A percentile compares a stretch with the other conserved stretches of the same genome.
Conservation (phyloP, 2,888 invertebrate genomes). For the Lamellibrachia columna region DNA sequence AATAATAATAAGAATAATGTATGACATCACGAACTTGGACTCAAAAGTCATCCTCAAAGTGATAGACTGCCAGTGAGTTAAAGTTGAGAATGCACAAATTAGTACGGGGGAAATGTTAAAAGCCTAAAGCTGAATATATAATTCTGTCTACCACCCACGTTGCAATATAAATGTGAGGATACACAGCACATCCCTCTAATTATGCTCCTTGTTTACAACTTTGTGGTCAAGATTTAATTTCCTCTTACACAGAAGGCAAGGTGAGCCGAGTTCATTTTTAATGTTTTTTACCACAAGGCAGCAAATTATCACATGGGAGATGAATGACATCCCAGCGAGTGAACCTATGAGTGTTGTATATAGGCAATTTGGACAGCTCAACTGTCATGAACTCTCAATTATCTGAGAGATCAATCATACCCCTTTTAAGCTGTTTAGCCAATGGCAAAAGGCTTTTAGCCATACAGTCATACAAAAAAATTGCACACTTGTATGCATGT, state of each 20-base stretch:
- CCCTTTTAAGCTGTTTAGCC: slow-evolving; percentile 16
- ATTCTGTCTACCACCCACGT: background rate
- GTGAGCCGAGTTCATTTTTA: background rate
- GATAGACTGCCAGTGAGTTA: background rate
- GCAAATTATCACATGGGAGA: slow-evolving; percentile 16
- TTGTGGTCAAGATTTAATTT: background rate
- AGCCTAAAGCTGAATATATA: background rate
- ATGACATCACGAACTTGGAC: no score
- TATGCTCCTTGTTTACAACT: slow-evolving; percentile 1
- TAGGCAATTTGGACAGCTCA: background rate
- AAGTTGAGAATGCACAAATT: background rate
- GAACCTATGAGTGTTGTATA: background rate
- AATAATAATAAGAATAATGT: no score
- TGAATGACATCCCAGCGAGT: slow-evolving; percentile 8
- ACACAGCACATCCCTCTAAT: background rate
- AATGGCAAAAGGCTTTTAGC: slow-evolving; percentile 12
- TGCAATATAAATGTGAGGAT: background rate
- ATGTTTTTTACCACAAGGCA: background rate
- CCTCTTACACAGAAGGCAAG: background rate
- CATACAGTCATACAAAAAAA: background rate
- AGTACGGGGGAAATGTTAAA: background rate
- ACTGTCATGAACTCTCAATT: slow-evolving; percentile 10
- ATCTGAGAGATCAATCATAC: background rate
- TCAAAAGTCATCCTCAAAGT: no score
- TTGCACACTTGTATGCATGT: background rate